These are phyloP conservation scores for Lypha dubia DNA, from an alignment of 2,888 invertebrate genomes.

Conservation along the genomic window DNA sequence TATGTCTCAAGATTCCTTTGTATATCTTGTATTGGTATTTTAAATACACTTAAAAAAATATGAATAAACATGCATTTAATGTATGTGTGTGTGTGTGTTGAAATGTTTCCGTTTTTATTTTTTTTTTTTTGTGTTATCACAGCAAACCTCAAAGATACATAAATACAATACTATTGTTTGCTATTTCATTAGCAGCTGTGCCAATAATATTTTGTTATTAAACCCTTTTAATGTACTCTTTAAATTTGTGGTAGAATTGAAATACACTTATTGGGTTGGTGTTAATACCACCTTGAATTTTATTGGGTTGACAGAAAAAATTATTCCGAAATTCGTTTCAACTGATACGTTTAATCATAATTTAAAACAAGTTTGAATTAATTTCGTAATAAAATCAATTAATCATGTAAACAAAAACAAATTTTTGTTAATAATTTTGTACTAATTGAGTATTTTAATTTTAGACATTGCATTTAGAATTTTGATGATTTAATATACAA, in stretches of 20 bases:
- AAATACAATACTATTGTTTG: conserved; percentile 49
- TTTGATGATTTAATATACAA: too few species aligned
- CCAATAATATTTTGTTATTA: conserved; percentile 59
- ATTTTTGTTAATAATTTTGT: too few species aligned
- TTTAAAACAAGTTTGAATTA: too few species aligned
- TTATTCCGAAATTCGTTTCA: too few species aligned
- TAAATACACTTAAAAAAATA: conserved; percentile 20
- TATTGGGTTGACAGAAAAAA: neutral
- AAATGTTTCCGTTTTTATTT: conserved; percentile 13
- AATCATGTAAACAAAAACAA: too few species aligned
- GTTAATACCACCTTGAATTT: neutral
- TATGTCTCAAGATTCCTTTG: conserved; percentile 41
- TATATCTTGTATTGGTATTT: conserved; percentile 11
- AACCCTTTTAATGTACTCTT: conserved; percentile 49
- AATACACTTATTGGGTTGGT: conserved; percentile 12
- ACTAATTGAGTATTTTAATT: too few species aligned
- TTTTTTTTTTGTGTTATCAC: too few species aligned
- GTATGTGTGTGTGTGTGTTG: neutral
- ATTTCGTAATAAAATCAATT: too few species aligned
- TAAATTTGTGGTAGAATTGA: neutral
- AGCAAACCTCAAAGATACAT: conserved; percentile 39
- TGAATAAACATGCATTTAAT: neutral
- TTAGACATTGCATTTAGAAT: too few species aligned
- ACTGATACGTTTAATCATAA: too few species aligned
- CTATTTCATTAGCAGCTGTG: conserved; percentile 70